Base-by-base conservation (phyloP, 2,797 vertebrate genomes). In the Takifugu rubripes region DNA sequence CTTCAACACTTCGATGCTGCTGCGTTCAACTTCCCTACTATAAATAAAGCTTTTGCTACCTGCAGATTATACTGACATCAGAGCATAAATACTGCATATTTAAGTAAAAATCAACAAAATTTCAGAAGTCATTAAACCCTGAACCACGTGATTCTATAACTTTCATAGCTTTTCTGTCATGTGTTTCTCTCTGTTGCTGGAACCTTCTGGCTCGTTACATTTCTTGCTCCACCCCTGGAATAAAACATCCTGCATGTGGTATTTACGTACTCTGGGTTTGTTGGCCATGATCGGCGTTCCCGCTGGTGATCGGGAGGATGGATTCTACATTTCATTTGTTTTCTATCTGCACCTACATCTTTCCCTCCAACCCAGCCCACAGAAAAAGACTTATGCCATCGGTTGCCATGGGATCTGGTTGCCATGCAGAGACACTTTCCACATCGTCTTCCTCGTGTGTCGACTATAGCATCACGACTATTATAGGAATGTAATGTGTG, bases 361-460 rank as follows among this genome's bases (percentile, higher is more conserved):
- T 26, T 44, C 51, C 66, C 52, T 60, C 17, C 52, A 6, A 44
- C 27, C 64, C 58, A 31, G 21, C 61, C 66, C 56, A 64, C 75
- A 65, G 78, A 79, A 79, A 61, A 54, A 1, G 65, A 76, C 63
- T 65, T 75, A 77, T 77, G 77, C 75, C 62, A 70, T 77, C 75
- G 49, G 91, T 93, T 92, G 85, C 90, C 84, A 92, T 91, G 90
- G 87, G 84, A 91, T 88, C 84, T 15, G 68, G 89, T 88, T 87
- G 82, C 88, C 82, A 91, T 81, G 86, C 82, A 66, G 74, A 14
- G 27, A 46, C 72, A 79, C 73, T 76, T 80, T 81, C 72, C 62
- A 16, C n/a, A 16, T 44, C n/a, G 14, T 45, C 17, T 9, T 21
- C 12, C 44, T 55, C 70, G 65, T 33, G 48, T 70, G 66, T 73